Evolutionary conservation across 64 coral and sea anemone species (phyloP).

Genomic region (Cladopsammia gracilis): DNA sequence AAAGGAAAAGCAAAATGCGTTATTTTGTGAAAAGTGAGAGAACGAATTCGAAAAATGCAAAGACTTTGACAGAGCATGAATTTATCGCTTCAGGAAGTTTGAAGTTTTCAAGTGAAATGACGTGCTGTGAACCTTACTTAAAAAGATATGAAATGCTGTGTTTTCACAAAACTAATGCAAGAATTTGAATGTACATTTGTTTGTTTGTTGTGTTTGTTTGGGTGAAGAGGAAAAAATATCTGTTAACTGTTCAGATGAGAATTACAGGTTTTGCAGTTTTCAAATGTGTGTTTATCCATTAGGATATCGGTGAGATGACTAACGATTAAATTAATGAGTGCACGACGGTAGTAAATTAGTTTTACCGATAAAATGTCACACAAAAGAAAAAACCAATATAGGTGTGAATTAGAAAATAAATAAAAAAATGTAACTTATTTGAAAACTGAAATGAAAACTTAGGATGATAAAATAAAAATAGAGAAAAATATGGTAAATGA

Average conservation of each 20-base stretch:
- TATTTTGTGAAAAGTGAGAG: constrained; percentile 53
- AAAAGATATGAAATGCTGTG: background rate
- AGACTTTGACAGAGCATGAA: no score
- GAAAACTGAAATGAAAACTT: constrained; percentile 8
- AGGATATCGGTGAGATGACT: background rate
- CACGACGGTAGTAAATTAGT: constrained; percentile 5
- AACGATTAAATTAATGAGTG: constrained; percentile 13
- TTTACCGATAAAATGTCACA: constrained; percentile 27
- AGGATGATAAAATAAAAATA: background rate
- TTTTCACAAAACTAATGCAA: background rate
- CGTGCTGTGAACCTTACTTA: background rate
- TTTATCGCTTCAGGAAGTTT: background rate
- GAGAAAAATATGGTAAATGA: background rate
- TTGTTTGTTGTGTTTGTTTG: background rate
- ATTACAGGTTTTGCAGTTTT: background rate
- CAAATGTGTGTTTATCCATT: constrained; percentile 1
- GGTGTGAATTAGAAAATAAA: background rate
- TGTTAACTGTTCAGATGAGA: background rate
- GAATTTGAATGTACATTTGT: background rate
- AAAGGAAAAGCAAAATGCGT: constrained; percentile 70
- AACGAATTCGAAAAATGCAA: background rate
- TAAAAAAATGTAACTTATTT: constrained; percentile 9
- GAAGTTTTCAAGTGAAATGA: background rate
- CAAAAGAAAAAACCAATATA: background rate
- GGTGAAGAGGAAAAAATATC: background rate